Percentiles rank a stretch among this genome's conserved stretches.
Conservation (phyloP, 2,888 invertebrate genomes). For the Coleophora flavipennella region DNA sequence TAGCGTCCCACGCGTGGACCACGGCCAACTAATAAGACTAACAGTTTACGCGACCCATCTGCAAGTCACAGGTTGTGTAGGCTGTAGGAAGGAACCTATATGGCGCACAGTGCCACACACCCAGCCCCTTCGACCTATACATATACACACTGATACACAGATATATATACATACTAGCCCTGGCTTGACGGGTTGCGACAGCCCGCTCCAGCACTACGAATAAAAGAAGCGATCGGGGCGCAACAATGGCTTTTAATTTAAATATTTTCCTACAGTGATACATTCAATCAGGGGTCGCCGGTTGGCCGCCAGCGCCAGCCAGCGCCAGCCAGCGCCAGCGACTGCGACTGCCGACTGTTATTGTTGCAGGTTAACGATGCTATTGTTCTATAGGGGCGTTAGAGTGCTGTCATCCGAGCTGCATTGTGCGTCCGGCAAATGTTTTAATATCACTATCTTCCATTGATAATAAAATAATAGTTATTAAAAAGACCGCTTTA, state of each 20-base stretch:
- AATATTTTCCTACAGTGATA: constrained; percentile 37
- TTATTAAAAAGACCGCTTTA: neutral
- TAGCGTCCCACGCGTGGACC: constrained; percentile 58
- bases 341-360: constrained; percentile 34
- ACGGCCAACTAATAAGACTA: constrained; percentile 70
- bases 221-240: constrained; percentile 19
- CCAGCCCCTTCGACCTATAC: too few relatives aligned
- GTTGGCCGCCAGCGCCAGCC: constrained; percentile 12
- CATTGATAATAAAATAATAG: constrained; percentile 27
- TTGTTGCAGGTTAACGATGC: constrained; percentile 56
- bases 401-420: constrained; percentile 44
- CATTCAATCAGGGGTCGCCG: constrained; percentile 18
- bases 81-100: too few relatives aligned
- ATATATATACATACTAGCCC: constrained; percentile 19
- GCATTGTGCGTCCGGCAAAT: constrained; percentile 46
- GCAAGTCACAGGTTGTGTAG: constrained; percentile 50
- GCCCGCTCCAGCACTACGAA: constrained; percentile 18
- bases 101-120: too few relatives aligned
- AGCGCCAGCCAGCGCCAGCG: neutral
- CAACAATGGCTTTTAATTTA: constrained; percentile 31
- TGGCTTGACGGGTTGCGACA: too few relatives aligned
- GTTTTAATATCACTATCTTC: constrained; percentile 37
- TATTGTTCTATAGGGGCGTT: constrained; percentile 43
- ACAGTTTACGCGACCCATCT: constrained; percentile 62
- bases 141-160: too few relatives aligned